A percentile compares a stretch with the other conserved stretches of the same genome.
phyloP scores from a whole-genome alignment of 92 coral and sea anemone species.

The Phenganax marumi region DNA sequence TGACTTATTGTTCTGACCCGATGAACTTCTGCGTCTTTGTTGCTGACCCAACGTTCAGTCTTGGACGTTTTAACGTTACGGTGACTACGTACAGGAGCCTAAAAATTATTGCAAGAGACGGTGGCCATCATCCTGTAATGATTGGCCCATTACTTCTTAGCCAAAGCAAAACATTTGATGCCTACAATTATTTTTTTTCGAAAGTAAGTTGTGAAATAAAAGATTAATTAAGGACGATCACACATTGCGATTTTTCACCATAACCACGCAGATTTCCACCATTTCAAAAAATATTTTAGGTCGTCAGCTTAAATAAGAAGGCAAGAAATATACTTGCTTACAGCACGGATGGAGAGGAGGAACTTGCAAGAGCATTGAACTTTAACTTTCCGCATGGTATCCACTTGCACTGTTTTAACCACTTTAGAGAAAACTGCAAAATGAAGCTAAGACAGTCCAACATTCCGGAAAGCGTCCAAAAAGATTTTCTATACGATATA shows the following conservation, averaged over 20 bases:
- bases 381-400: constrained; percentile 57
- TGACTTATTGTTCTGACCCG: constrained; percentile 53
- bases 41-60: constrained; percentile 61
- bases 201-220: neutral
- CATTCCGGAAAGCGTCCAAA: constrained; percentile 42
- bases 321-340: constrained; percentile 52
- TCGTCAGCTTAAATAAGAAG: constrained; percentile 45
- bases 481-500: constrained; percentile 28
- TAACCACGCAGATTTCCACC: neutral
- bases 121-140: constrained; percentile 59
- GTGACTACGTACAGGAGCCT: constrained; percentile 51
- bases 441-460: constrained; percentile 33
- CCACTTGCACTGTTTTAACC: constrained; percentile 57
- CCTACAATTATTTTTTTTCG: constrained; percentile 58
- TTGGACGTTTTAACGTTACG: constrained; percentile 56
- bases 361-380: constrained; percentile 49
- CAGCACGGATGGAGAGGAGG: constrained; percentile 65
- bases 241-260: neutral
- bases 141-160: constrained; percentile 57
- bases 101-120: constrained; percentile 37
- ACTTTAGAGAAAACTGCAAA: constrained; percentile 57
- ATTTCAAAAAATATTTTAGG: neutral
- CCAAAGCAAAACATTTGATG: constrained; percentile 54
- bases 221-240: neutral
- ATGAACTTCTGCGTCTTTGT: constrained; percentile 43